Evolutionary conservation across 1,140 invertebrate species (phyloP), one percentile per base, ranked within the genome.

Genomic region (Drosophila lowei): DNA sequence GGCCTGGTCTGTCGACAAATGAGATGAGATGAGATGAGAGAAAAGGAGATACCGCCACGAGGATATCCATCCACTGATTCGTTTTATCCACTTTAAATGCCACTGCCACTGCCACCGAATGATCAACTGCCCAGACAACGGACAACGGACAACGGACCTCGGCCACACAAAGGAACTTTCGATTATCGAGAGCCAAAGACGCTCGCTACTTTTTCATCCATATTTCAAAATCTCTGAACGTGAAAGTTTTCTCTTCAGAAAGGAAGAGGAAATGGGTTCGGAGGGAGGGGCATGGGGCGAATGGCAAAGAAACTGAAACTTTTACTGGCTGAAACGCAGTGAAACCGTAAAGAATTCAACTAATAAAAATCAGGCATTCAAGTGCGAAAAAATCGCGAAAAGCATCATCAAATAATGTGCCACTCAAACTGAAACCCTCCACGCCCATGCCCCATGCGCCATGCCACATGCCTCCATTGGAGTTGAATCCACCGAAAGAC

Each of bases 331-430:
- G 65, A 54, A 52, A 44, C 43, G 60, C 63, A 28, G 64, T 9
- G 43, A 71, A 86, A 86, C 72, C 79, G 83, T 77, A 88, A 88
- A 89, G 85, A 90, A 90, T 90, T 89, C 89, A 89, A 85, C 89
- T 90, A 90, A 90, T 90, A 90, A 90, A 90, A 90, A 90, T 90
- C 86, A 90, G 73, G 78, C 89, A 90, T 86, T 90, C 89, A 90
- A 90, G 89, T 90, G 89, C 89, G 89, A 90, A 90, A 90, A 90
- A 90, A 90, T 90, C 89, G 80, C 84, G 89, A 89, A 88, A 88
- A 89, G 84, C 84, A 84, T 89, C 84, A 89, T 89, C 84, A 89
- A 89, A 89, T 89, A 89, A 89, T 89, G 83, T 88, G 84, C 84
- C 85, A 89, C 84, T 84, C 84, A 84, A 84, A 64, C 79, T 68